These are phyloP conservation scores for Drosophila macrothrix DNA, from an alignment of 2,888 invertebrate genomes.

Conservation along the genomic window DNA sequence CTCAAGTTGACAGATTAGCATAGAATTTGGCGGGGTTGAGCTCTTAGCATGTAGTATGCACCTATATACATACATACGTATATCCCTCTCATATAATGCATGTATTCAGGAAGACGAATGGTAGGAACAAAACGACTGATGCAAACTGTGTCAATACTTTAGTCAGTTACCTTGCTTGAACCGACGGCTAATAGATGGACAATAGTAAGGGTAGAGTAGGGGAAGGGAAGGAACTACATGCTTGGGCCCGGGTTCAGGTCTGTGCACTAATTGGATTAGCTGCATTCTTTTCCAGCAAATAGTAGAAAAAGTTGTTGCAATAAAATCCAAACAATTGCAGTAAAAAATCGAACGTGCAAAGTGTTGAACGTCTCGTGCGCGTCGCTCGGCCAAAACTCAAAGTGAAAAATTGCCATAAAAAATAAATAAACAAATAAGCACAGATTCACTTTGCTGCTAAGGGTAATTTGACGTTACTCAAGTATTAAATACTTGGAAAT, in stretches of 20 bases:
- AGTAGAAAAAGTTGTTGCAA: slow-evolving; percentile 66
- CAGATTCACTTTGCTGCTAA: background rate
- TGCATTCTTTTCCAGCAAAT: slow-evolving; percentile 65
- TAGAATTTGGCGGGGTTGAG: slow-evolving; percentile 53
- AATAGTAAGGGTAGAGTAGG: background rate
- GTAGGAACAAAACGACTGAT: slow-evolving; percentile 45
- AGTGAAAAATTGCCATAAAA: background rate
- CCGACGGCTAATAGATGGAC: background rate
- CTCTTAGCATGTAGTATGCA: slow-evolving; percentile 13
- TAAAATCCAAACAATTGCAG: slow-evolving; percentile 72
- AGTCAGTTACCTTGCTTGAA: slow-evolving; percentile 57
- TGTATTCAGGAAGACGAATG: slow-evolving; percentile 56
- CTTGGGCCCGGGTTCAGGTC: slow-evolving; percentile 34
- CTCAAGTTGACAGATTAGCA: slow-evolving; percentile 72
- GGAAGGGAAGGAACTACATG: background rate
- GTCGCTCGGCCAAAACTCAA: slow-evolving; percentile 13
- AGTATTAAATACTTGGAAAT: background rate
- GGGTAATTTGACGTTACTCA: background rate
- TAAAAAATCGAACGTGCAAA: slow-evolving; percentile 74
- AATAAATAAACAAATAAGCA: background rate
- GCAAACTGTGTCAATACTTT: slow-evolving; percentile 73
- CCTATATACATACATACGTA: slow-evolving; percentile 14
- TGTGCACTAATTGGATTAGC: slow-evolving; percentile 74
- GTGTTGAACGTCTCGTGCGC: slow-evolving; percentile 64
- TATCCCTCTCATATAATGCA: slow-evolving; percentile 17